Evolutionary conservation across 2,888 invertebrate species (phyloP), one percentile per base, ranked within the genome.

Genomic region (Plemyria rubiginata): DNA sequence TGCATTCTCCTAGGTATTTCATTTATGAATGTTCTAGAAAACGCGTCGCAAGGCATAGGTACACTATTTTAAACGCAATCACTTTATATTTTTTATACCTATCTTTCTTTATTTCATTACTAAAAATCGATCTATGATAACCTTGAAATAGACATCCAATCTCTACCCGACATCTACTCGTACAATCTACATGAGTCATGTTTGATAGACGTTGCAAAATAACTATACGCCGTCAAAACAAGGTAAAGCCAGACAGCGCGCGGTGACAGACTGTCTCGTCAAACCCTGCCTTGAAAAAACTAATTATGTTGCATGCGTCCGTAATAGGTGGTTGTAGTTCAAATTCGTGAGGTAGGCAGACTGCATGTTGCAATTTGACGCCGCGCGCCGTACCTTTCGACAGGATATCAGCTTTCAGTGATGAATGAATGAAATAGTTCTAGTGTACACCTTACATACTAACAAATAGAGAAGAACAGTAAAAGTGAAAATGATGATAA

Each of bases 171-270:
- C 43, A 62, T 59, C 58, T 77, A 72, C 22, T 22, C 22, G 22
- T 22, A 32, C 70, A 72, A 73, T 63, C 59, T 60, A 61, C 65
- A 68, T 84, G 81, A 83, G 64, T 84, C 84, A 84, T 65, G 48
- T 69, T 72, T 71, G 69, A 72, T 71, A 80, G 79, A 80, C 81
- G 73, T 64, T 65, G 57, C 77, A 76, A 78, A 79, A 74, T 70
- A 73, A 77, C 78, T 76, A 70, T 68, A 66, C 71, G 66, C 72
- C 71, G 74, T 76, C 79, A 79, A 77, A 78, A 77, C 79, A 80
- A 76, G 72, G 73, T 75, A 65, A 74, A 68, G 55, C 54, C 43
- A 63, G 64, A 67, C 64, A 16, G 67, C 16, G 66, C 64, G 60
- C 43, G 60, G 62, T 51, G 60, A 62, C 58, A 51, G 43, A 13